These are phyloP conservation scores for Andrena hattorfiana DNA, from an alignment of 2,888 invertebrate genomes.

Conservation along the genomic window DNA sequence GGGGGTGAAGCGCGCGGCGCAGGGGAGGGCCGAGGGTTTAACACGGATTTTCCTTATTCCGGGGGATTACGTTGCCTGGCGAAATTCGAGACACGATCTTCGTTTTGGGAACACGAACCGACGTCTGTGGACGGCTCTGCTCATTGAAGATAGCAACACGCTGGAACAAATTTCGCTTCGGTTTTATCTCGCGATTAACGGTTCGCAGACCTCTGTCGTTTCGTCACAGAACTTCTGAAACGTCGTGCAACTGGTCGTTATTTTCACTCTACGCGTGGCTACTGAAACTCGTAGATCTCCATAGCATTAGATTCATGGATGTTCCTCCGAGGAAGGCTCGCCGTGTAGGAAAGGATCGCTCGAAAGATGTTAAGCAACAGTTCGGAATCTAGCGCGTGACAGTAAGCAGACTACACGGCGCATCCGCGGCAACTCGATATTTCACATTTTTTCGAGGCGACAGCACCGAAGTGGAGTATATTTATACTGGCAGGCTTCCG, in stretches of 20 bases:
- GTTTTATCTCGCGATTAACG: neutral
- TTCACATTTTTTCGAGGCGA: conserved; percentile 43
- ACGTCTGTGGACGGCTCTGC: neutral
- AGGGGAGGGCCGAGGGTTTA: conserved; percentile 22
- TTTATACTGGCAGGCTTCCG: conserved; percentile 29
- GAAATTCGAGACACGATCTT: conserved; percentile 35
- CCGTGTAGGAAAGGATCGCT: neutral
- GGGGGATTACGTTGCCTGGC: conserved; percentile 26
- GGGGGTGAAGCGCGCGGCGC: neutral
- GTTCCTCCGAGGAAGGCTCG: neutral
- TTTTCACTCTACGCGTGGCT: no score
- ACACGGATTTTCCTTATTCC: conserved; percentile 41
- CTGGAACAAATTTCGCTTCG: conserved; percentile 2
- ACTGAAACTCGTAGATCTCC: no score
- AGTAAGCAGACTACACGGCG: neutral
- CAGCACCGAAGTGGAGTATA: conserved; percentile 30
- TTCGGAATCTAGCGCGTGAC: conserved; percentile 10
- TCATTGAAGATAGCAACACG: conserved; percentile 1
- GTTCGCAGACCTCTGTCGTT: neutral
- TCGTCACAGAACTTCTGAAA: no score
- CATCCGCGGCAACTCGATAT: conserved; percentile 2
- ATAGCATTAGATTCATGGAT: neutral
- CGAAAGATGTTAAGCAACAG: conserved; percentile 5
- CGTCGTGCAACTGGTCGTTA: no score
- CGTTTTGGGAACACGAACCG: neutral